These are phyloP conservation scores for Gymnobelideus leadbeateri DNA, from an alignment of 2,113 vertebrate species.

Conservation along the genomic window DNA sequence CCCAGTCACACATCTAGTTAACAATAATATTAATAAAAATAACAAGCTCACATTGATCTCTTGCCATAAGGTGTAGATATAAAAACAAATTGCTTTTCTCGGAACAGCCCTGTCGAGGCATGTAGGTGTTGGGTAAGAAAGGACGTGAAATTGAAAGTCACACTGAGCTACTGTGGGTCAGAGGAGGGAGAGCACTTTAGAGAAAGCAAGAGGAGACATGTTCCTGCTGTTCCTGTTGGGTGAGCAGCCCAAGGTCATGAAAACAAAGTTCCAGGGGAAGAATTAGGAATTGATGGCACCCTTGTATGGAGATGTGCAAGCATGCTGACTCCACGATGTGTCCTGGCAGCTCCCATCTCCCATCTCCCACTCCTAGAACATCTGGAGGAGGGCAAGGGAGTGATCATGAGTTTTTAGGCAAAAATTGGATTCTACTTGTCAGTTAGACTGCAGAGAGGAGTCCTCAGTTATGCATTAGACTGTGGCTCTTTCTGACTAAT, in stretches of 20 bases:
- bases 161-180: conserved; percentile 43
- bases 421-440: neutral
- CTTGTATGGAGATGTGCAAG: neutral
- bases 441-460: neutral
- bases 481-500: neutral
- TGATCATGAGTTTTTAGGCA: neutral
- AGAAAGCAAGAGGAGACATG: neutral
- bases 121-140: conserved; percentile 54
- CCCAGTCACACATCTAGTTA: neutral
- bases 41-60: neutral
- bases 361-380: neutral
- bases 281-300: neutral
- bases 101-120: neutral
- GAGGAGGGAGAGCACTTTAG: neutral
- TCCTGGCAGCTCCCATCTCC: neutral
- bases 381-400: neutral
- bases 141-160: conserved; percentile 28
- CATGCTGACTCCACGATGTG: neutral
- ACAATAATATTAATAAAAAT: neutral
- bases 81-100: conserved; percentile 19
- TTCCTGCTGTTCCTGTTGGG: neutral
- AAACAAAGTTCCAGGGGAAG: neutral
- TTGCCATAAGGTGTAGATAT: rapidly evolving
- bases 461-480: neutral
- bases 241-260: neutral